Conservation (phyloP, 2,888 invertebrate genomes). For the Microctonus aethiopoides region DNA sequence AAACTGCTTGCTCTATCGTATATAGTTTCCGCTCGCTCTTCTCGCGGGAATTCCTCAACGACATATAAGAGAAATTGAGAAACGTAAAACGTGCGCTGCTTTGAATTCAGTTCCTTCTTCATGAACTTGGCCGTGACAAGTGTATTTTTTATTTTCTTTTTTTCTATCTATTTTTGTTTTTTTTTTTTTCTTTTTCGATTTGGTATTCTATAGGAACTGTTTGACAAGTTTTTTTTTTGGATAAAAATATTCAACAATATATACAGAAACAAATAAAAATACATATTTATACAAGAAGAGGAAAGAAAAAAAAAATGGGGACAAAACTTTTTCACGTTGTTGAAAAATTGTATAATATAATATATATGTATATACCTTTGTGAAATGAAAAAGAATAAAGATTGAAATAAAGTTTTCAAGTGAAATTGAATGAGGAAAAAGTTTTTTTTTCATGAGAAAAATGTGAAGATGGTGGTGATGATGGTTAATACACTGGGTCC, state of each 20-base stretch:
- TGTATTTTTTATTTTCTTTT: not conserved
- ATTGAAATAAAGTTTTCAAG: conserved; percentile 3
- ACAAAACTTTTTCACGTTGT: not conserved
- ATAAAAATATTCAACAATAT: not conserved
- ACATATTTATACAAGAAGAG: not conserved
- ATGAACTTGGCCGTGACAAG: conserved; percentile 26
- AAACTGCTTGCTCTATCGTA: not conserved
- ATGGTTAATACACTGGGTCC: conserved; percentile 28
- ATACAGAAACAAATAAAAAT: not conserved
- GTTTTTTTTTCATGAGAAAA: conserved; percentile 20
- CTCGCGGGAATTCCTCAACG: conserved; percentile 3
- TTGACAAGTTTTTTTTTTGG: not conserved
- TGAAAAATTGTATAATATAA: not conserved
- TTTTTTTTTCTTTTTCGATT: not conserved
- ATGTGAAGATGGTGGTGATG: conserved; percentile 32
- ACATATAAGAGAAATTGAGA: not conserved
- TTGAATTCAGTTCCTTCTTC: conserved; percentile 11
- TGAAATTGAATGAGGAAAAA: conserved; percentile 26
- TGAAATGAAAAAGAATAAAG: conserved; percentile 10
- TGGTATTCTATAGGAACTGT: not conserved
- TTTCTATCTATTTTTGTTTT: not conserved
- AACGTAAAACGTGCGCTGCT: conserved; percentile 3
- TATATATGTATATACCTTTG: not conserved
- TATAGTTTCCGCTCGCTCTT: not conserved
- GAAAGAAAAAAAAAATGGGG: conserved; percentile 3